Percentiles rank a stretch among this genome's conserved stretches.
phyloP scores from a whole-genome alignment of 2,797 vertebrate species.

The Hephaestus fuliginosus region DNA sequence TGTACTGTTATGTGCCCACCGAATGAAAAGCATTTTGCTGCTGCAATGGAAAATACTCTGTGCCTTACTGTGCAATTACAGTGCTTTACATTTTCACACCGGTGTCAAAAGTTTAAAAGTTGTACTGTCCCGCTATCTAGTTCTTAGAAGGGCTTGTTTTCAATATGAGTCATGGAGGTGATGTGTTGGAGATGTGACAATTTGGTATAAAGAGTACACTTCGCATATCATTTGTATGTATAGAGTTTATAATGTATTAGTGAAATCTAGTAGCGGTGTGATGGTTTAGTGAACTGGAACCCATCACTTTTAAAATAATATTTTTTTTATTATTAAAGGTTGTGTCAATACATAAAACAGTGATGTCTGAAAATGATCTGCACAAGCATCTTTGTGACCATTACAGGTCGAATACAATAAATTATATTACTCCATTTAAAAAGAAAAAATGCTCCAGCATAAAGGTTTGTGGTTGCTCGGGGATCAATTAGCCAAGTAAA shows the following conservation, averaged over 20 bases:
- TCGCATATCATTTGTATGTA: background rate
- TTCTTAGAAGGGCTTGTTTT: background rate
- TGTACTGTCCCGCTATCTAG: background rate
- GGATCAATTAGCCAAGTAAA: conserved; percentile 72
- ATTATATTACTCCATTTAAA: conserved; percentile 4
- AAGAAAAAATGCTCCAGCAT: conserved; percentile 1
- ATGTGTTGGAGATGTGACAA: background rate
- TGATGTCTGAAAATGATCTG: background rate
- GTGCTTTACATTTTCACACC: conserved; percentile 16
- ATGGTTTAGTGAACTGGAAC: background rate
- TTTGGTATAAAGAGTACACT: background rate
- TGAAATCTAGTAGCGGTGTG: background rate
- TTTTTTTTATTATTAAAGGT: background rate
- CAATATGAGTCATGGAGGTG: background rate
- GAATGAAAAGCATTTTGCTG: conserved; percentile 12
- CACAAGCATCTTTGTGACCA: background rate
- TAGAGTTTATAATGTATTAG: background rate
- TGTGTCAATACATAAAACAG: background rate
- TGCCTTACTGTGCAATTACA: background rate
- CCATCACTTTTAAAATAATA: background rate
- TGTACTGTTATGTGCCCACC: conserved; percentile 8
- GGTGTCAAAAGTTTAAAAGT: background rate
- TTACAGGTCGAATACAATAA: background rate
- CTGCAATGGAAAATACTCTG: conserved; percentile 9
- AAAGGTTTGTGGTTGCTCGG: conserved; percentile 47